Conservation (phyloP, 2,888 invertebrate genomes). For the Dendrolimus pini region DNA sequence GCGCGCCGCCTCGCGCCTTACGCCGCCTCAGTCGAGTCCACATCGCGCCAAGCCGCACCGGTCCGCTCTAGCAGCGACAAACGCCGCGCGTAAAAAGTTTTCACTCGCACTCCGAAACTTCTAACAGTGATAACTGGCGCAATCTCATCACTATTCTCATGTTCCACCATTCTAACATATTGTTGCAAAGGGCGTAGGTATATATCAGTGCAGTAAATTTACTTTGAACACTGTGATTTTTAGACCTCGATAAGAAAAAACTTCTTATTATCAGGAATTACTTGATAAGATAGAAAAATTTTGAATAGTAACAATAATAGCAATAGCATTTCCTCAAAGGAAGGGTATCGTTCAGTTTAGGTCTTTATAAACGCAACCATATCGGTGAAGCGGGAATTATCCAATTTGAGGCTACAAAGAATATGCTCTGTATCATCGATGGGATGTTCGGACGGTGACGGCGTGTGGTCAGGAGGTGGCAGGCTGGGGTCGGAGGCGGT, state of each 20-base stretch:
- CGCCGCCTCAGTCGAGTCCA: constrained; percentile 66
- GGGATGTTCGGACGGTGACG: constrained; percentile 73
- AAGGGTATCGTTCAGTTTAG: not conserved
- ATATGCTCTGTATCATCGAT: constrained; percentile 57
- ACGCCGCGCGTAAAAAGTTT: constrained; percentile 71
- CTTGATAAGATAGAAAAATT: not conserved
- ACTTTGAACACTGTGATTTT: not conserved
- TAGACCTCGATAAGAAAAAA: not conserved
- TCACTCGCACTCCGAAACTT: constrained; percentile 54
- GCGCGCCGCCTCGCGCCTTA: constrained; percentile 52
- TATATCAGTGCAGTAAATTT: constrained; percentile 4
- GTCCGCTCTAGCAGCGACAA: constrained; percentile 42
- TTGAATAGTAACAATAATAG: not conserved
- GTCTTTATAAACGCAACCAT: constrained; percentile 7
- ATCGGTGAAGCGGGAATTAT: constrained; percentile 7
- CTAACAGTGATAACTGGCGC: constrained; percentile 34
- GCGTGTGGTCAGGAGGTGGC: constrained; percentile 49
- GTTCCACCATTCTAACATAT: not conserved
- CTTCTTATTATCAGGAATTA: not conserved
- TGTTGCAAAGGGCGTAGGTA: not conserved
- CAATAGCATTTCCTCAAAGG: not conserved
- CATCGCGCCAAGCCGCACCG: constrained; percentile 63
- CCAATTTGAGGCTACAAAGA: constrained; percentile 38
- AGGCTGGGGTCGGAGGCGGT: constrained; percentile 60
- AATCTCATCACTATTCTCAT: constrained; percentile 14